Percentiles rank a stretch among this genome's conserved stretches.
phyloP scores from a whole-genome alignment of 2,113 vertebrate species.

The Zosterops japonicus region DNA sequence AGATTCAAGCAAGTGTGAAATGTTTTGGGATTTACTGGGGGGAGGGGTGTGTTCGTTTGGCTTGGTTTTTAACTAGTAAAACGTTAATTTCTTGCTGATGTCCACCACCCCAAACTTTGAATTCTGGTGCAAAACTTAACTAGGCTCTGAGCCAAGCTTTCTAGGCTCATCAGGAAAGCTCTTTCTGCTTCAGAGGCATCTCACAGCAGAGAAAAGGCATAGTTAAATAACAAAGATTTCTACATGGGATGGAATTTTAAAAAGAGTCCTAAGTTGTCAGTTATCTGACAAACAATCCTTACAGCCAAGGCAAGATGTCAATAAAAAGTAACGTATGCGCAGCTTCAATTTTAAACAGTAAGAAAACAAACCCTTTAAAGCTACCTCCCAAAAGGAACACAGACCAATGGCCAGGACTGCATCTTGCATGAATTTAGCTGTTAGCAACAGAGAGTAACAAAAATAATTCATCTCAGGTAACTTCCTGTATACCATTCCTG shows the following conservation, averaged over 20 bases:
- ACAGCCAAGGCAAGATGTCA: neutral
- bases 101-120: neutral
- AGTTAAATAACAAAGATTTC: neutral
- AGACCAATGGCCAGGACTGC: neutral
- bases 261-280: neutral
- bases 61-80: neutral
- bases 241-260: neutral
- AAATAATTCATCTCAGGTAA: neutral
- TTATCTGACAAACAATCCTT: neutral
- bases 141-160: neutral
- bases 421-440: slow-evolving; percentile 39
- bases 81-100: neutral
- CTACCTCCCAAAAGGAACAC: slow-evolving; percentile 10
- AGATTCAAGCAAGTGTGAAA: neutral
- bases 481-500: neutral
- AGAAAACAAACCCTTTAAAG: slow-evolving; percentile 36
- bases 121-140: neutral
- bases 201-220: neutral
- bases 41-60: neutral
- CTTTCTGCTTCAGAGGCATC: neutral
- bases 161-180: neutral
- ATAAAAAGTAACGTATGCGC: neutral
- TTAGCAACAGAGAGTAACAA: slow-evolving; percentile 15
- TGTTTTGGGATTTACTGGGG: rapidly evolving
- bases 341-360: slow-evolving; percentile 4